Base-by-base conservation (phyloP, 2,797 vertebrate species). In the Novumbra hubbsi region DNA sequence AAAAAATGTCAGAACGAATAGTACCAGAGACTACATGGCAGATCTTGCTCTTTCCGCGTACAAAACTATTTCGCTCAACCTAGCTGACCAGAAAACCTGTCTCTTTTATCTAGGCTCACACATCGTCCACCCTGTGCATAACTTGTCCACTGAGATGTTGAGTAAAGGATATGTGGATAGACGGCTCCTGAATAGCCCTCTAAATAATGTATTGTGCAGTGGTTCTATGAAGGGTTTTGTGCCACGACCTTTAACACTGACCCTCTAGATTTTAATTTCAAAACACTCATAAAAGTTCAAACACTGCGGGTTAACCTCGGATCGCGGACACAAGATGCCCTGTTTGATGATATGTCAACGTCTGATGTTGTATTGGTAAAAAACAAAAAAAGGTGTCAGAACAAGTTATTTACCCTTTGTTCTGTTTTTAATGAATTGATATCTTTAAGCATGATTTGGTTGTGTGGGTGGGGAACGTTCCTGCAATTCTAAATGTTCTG, bases 131-230 rank as follows among this genome's bases (percentile, higher is more conserved):
- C 41, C 41, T 45, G 14, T 38, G 34, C 34, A 38, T 45, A 45
- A 2, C 41, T 12, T 45, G 9, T 41, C 41, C 41, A 45, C 9
- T 14, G 6, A 1, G 41, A 45, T 45, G 5, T 41, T 41, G 41
- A 7, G 41, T 12, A 45, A 12, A 3, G 11, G 41, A 6, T 12
- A 45, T 7, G 41, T 45, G 41, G 12, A 45, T 1, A 45, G 41
- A 45, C 41, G 21, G 55, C 41, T 48, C 27, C 11, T 74, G 71
- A 72, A 68, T 66, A 38, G 72, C 72, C 34, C 55, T 78, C 34
- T 78, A 65, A 72, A 76, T 78, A 67, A 76, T 78, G 41, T 28
- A 78, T 76, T 38, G 66, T 24, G 52, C 55, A 24, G 11, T 72
- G 76, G 55, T 69, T 78, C 67, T 73, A 72, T 74, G 72, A 60